Evolutionary conservation across 1,140 invertebrate genomes (phyloP).

Genomic region (Zaprionus camerounensis): DNA sequence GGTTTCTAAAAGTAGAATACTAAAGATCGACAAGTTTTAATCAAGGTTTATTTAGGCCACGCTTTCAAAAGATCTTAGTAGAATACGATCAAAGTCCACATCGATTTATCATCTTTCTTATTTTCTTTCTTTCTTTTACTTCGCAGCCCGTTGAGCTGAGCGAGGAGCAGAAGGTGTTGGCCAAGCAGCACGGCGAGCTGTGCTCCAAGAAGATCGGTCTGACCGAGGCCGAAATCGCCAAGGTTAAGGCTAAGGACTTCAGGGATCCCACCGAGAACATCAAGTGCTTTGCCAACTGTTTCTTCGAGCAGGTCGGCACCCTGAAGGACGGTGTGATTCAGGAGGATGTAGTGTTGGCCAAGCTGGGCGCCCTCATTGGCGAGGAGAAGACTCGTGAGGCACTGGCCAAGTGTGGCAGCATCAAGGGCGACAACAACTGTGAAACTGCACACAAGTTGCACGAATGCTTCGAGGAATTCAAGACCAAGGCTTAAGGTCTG

Average conservation of each 20-base stretch:
- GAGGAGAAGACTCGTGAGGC: slow-evolving; percentile 70
- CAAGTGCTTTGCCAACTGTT: slow-evolving; percentile 75
- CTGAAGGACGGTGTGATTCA: slow-evolving; percentile 55
- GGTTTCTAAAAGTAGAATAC: neutral
- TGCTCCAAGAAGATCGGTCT: slow-evolving; percentile 57
- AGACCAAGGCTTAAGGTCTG: slow-evolving; percentile 54
- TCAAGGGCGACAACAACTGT: slow-evolving; percentile 68
- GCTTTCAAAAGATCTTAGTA: neutral
- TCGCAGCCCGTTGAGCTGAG: slow-evolving; percentile 58
- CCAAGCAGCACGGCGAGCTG: slow-evolving; percentile 60
- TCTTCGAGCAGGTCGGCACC: slow-evolving; percentile 68
- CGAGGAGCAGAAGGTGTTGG: slow-evolving; percentile 63
- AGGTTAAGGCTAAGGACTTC: slow-evolving; percentile 68
- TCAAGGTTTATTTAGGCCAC: neutral
- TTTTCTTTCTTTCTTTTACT: neutral
- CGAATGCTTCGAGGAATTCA: slow-evolving; percentile 64
- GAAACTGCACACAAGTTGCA: slow-evolving; percentile 65
- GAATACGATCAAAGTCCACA: neutral
- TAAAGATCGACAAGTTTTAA: neutral
- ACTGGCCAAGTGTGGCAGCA: slow-evolving; percentile 51
- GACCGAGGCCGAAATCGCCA: slow-evolving; percentile 62
- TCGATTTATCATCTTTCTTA: no score
- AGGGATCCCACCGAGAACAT: slow-evolving; percentile 69
- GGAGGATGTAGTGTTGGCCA: slow-evolving; percentile 53
- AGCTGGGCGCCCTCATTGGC: slow-evolving; percentile 58